Base-by-base conservation (phyloP, 2,113 vertebrate species). In the Toxostoma redivivum region DNA sequence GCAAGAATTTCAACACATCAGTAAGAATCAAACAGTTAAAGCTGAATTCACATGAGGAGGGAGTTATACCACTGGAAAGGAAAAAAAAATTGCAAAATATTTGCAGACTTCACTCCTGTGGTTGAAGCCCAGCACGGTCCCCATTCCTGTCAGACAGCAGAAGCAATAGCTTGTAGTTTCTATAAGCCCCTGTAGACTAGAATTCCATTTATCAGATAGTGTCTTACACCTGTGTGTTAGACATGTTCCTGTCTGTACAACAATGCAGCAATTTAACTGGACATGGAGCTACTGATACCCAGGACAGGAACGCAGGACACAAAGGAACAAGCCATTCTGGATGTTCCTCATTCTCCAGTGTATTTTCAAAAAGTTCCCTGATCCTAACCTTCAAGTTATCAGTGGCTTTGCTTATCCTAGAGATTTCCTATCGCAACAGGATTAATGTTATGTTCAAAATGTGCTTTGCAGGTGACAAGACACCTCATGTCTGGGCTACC, bases 221-320 rank as follows among this genome's bases (percentile, higher is more conserved):
- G 12, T 30, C 35, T 47, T 33, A 47, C 19, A 50, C 21, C 22
- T 48, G 12, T 3, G 2, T 45, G 19, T 47, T 45, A 47, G 23
- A 30, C 3, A 1, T 1, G 0, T 42, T 77, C 19, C 20, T 35
- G 19, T 24, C 88, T 81, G 42, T 47, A 33, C 25, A 50, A 25
- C 16, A 50, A 19, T 2, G 5, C 3, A 1, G 9, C 35, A 37
- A 47, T 67, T 56, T 56, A n/a, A 22, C 44, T 81, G 44, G 44
- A 25, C 8, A 3, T 9, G 44, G 28, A 85, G 40, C 7, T 42
- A 35, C 5, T 1, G 0, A 31, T 33, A 58, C 6, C 4, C 19
- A 54, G 35, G 35, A 83, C 22, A 15, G 9, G 8, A 74, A 9
- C 17, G 24, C 7, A 69, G 50, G 50, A 42, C 69, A 66, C 54